These are phyloP conservation scores for Tetraneura akinire DNA, from an alignment of 1,140 invertebrate genomes.

Conservation along the genomic window DNA sequence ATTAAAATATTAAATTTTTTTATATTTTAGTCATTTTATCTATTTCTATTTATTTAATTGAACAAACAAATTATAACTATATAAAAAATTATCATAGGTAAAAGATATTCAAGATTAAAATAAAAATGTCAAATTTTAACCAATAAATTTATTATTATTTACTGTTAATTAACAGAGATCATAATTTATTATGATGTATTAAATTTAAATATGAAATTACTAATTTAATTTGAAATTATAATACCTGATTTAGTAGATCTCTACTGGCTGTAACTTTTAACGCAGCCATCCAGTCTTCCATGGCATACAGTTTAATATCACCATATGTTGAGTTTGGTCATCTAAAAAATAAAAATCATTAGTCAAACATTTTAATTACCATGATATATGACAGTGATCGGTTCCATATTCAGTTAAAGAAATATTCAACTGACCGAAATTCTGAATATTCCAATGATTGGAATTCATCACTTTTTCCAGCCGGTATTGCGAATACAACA, in stretches of 20 bases:
- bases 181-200: not conserved
- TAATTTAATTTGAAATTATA: not conserved
- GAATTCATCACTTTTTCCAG: not conserved
- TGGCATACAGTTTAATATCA: conserved; percentile 6
- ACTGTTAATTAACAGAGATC: no score
- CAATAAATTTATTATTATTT: no score
- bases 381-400: not conserved
- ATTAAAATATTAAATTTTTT: no score
- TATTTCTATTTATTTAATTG: no score
- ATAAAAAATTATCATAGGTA: no score
- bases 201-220: not conserved
- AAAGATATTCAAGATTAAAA: no score
- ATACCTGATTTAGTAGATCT: conserved; percentile 50
- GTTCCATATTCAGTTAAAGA: not conserved
- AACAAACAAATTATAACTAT: no score
- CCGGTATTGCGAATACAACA: not conserved
- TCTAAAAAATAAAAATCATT: conserved; percentile 18
- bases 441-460: not conserved
- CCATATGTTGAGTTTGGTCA: not conserved
- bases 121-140: no score
- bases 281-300: conserved; percentile 53
- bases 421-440: not conserved
- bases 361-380: not conserved
- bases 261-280: conserved; percentile 48
- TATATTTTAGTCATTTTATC: no score